Percentiles rank a stretch among this genome's conserved stretches.
Evolutionary conservation across 2,888 invertebrate genomes (phyloP).

Genomic region (Dorcus hopei): DNA sequence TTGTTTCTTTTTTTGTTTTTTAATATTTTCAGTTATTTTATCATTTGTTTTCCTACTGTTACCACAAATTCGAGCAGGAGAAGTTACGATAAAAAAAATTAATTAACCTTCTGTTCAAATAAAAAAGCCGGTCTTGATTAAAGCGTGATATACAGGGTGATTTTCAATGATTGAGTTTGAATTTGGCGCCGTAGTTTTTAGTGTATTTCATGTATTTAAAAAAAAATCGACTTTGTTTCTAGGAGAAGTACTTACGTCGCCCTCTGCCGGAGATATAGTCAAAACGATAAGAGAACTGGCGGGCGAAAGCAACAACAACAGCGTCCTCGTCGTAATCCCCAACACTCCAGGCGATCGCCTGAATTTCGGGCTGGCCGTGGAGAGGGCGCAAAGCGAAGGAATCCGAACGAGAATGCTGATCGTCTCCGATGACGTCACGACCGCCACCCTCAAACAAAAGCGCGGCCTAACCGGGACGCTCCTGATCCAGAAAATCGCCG

Average conservation of each 20-base stretch:
- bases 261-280: slow-evolving; percentile 37
- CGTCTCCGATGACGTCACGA: slow-evolving; percentile 69
- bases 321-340: slow-evolving; percentile 69
- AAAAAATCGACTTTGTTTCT: neutral
- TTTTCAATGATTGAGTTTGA: no score
- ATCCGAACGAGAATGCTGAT: slow-evolving; percentile 56
- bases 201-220: no score
- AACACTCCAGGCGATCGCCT: slow-evolving; percentile 78
- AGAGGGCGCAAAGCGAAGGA: slow-evolving; percentile 64
- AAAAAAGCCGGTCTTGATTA: no score
- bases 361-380: slow-evolving; percentile 79
- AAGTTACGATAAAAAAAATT: no score
- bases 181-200: no score
- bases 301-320: slow-evolving; percentile 52
- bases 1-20: no score
- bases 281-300: slow-evolving; percentile 42
- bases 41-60: no score
- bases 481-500: slow-evolving; percentile 64
- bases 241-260: slow-evolving; percentile 41
- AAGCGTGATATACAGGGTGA: no score
- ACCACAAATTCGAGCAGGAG: no score
- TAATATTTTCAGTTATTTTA: no score
- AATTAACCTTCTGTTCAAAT: no score
- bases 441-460: slow-evolving; percentile 24
- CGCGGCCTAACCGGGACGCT: slow-evolving; percentile 56